Base-by-base conservation (phyloP, 2,113 vertebrate species). In the Pseudopodoces humilis region DNA sequence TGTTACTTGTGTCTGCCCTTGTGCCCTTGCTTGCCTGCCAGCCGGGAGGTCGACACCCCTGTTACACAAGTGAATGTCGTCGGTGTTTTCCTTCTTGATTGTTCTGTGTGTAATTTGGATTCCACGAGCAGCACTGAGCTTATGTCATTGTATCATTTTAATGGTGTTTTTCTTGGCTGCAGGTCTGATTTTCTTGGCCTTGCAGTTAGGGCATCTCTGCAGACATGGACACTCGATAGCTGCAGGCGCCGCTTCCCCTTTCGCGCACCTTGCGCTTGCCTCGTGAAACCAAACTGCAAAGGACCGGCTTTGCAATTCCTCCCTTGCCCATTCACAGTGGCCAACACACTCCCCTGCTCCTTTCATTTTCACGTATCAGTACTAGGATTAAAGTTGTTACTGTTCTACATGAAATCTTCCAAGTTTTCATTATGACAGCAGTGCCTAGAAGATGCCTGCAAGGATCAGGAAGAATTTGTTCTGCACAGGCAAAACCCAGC, bases 81-180 rank as follows among this genome's bases (percentile, higher is more conserved):
- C 3, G 3, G 43, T 55, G 92, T 81, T 96, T 92, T 94, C 79
- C 83, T 90, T 65, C 83, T 83, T 65, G 72, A 78, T 96, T 90
- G 80, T 86, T 91, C 88, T 84, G 76, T 3, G 0, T 78, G 71
- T 39, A 70, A 75, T 68, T 86, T 74, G 39, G 69, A 44, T 58
- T 70, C 88, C 86, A 78, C 52, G 6, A 85, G 86, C 79, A 23
- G 90, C 75, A 11, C 65, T 67, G 59, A 23, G 55, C n/a, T 86
- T 46, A 93, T 90, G 95, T 90, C 95, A 94, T 14, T n/a, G 91
- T 92, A 70, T 62, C 52, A 12, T 13, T 84, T 67, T 60, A 78
- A 70, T 7, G 2, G 35, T 88, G 96, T 94, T 95, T 94, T 88
- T 70, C 88, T 97, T 97, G 95, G 94, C 95, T 44, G 68, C 27